Evolutionary conservation across 2,797 vertebrate genomes (phyloP), one percentile per base, ranked within the genome.

Genomic region (Sebastiscus tertius): DNA sequence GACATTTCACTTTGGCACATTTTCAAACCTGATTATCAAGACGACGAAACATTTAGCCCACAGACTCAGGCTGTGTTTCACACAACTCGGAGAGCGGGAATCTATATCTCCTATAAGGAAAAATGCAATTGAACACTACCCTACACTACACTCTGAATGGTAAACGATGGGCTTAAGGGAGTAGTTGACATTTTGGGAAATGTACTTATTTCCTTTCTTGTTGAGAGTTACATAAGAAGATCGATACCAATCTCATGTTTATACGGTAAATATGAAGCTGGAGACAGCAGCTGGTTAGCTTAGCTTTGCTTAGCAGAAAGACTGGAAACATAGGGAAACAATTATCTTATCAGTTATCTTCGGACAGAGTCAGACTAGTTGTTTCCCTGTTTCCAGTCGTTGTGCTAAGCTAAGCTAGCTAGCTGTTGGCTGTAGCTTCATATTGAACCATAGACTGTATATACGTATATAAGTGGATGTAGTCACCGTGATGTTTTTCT

Each of bases 21-120:
- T 62, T 85, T 81, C 54, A 62, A 82, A 73, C 29, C 69, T 26
- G 52, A 79, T 84, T 72, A 82, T 63, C 18, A 10, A 42, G 39
- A 52, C 62, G 76, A 81, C 27, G 36, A 36, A 82, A 67, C 61
- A 71, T 59, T 75, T 24, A 33, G 24, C 54, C 69, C 27, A 56
- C 36, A 39, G 56, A 80, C 18, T 72, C 20, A 55, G 14, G 7
- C 7, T 69, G 24, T 20, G 29, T 6, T 24, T 16, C 26, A 67
- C 29, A 62, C 22, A 20, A 22, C 18, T 36, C 4, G 2, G 20
- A 60, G 24, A 52, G 5, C 2, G 1, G 5, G 12, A 13, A 11
- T 71, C 8, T 11, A 55, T 63, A 46, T 72, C 36, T 70, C 16
- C 13, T 20, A 11, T 13, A 8, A 34, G 22, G 14, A 24, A 46